Base-by-base conservation (phyloP, 1,140 invertebrate genomes). In the Lycorma delicatula region DNA sequence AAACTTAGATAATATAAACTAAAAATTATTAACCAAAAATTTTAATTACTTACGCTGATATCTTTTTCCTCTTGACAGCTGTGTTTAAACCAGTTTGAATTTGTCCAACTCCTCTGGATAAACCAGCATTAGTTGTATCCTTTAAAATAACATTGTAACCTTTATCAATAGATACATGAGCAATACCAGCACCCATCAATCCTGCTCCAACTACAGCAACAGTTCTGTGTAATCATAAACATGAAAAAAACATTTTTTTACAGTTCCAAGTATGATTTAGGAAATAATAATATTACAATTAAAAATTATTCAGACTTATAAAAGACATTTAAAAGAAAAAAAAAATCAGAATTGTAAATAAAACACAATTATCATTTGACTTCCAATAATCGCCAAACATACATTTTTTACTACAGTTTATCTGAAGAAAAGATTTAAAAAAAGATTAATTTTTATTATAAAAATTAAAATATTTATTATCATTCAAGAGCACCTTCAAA, bases 141-240 rank as follows among this genome's bases (percentile, higher is more conserved):
- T 99, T 98, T 71, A 99, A 74, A 25, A 95, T 79, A 2, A 93
- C 88, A 49, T 87, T 75, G 66, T 89, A 91, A 16, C 92, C 93
- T 74, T 99, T 99, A 69, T 98, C 93, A 38, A 98, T 80, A 11
- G 89, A 89, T 2, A 99, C 97, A 67, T 98, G 93, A n/a, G 87
- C 93, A 66, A 99, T 98, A 62, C 97, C 97, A 41, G 94, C 93
- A 36, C 95, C 95, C 95, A 98, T 98, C 46, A 99, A 75, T 67
- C 97, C 97, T 60, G 96, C 95, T 26, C 97, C 97, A 38, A 99
- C 75, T 3, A 99, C 86, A 47, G 85, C 93, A 41, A 97, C 49
- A 23, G 77, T 82, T 68, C 89, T 82, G 44, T 62, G 67, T 68
- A 60, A 65, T 56, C 58, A 57, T 36, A 51, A 54, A 56, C 5